phyloP scores from a whole-genome alignment of 1,140 invertebrate species.

The Hydropsyche tenuis region DNA sequence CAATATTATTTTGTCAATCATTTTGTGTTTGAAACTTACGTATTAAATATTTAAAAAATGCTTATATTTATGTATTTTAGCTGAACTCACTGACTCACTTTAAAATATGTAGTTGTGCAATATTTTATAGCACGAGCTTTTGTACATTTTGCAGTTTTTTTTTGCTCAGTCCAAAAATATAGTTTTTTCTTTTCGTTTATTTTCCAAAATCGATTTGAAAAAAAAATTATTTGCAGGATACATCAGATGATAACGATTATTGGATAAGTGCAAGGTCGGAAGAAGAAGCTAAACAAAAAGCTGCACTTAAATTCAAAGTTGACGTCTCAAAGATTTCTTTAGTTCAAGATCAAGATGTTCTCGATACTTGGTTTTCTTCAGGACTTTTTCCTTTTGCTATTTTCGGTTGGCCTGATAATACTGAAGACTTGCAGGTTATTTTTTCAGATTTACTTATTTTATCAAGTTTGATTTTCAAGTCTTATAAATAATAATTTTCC shows the following conservation, averaged over 20 bases:
- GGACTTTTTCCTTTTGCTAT: constrained; percentile 96
- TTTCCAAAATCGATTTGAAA: no score
- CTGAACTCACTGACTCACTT: no score
- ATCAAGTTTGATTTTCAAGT: neutral
- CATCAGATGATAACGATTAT: constrained; percentile 70
- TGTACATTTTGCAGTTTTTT: no score
- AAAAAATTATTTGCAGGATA: no score
- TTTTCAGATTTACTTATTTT: neutral
- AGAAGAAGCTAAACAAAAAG: constrained; percentile 86
- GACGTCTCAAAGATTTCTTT: constrained; percentile 72
- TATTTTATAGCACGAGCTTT: no score
- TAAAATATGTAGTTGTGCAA: no score
- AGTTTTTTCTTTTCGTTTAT: no score
- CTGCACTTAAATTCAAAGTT: constrained; percentile 80
- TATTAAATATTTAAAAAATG: no score
- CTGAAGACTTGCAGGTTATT: constrained; percentile 60
- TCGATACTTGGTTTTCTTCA: constrained; percentile 99
- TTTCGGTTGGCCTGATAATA: constrained; percentile 96
- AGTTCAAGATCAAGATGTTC: constrained; percentile 91
- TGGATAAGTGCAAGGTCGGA: constrained; percentile 91
- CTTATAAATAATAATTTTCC: constrained; percentile 48
- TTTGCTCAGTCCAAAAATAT: no score
- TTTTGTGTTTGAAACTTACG: no score
- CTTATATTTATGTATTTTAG: no score
- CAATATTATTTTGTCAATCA: no score